phyloP scores from a whole-genome alignment of 2,797 vertebrate species.

The Pantherophis vulpinus region DNA sequence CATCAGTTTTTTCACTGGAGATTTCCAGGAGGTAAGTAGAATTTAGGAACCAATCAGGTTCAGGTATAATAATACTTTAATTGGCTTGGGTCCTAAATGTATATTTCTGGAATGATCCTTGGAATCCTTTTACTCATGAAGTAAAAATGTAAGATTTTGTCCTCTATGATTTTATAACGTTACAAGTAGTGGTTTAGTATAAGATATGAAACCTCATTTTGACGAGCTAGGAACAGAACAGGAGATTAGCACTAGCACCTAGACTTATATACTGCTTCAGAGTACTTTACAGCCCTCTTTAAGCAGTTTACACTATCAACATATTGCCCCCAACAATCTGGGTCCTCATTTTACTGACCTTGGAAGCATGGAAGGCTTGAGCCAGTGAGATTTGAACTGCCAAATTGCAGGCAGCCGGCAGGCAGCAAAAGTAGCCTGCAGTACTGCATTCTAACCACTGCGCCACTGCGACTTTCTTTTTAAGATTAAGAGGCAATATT shows the following conservation, averaged over 20 bases:
- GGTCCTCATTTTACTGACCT: too few species aligned
- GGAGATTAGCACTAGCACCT: neutral
- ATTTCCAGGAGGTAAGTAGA: slow-evolving; percentile 79
- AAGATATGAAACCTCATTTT: neutral
- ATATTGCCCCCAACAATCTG: too few species aligned
- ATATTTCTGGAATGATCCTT: neutral
- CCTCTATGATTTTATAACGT: neutral
- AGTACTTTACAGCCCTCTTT: too few species aligned
- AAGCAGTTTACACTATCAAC: too few species aligned
- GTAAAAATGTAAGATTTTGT: neutral
- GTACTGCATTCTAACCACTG: too few species aligned
- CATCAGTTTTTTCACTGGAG: slow-evolving; percentile 81
- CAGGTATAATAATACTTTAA: neutral
- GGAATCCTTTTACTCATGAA: neutral
- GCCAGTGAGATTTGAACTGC: too few species aligned
- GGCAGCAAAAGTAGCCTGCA: too few species aligned
- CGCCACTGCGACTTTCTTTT: too few species aligned
- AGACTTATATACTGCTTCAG: too few species aligned
- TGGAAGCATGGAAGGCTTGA: too few species aligned
- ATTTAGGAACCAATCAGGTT: neutral
- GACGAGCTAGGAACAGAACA: neutral
- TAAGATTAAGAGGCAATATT: neutral
- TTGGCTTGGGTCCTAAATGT: neutral
- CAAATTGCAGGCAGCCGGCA: too few species aligned
- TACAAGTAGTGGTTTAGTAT: neutral